Evolutionary conservation across 2,888 invertebrate species (phyloP), one percentile per base, ranked within the genome.

Genomic region (Yponomeuta evonymella): DNA sequence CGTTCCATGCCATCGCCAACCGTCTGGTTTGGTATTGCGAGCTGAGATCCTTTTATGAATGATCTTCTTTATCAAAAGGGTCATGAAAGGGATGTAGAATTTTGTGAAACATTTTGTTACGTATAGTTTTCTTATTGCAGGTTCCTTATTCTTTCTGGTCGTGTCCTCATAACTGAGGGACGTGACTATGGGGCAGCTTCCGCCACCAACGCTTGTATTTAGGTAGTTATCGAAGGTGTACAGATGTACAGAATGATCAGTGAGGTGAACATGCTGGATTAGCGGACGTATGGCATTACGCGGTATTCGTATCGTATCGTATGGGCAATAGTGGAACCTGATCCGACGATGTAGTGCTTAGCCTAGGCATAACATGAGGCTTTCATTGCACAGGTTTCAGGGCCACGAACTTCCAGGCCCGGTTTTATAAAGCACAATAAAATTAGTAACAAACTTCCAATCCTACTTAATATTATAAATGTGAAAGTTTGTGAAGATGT

Each of bases 311-410:
- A 1, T 23, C 3, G 33, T 33, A 23, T 62, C 62, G n/a, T n/a
- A 23, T 64, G 64, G 30, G 30, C 48, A 30, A 6, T 12, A 33
- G 33, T 43, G 67, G 67, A 67, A 67, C n/a, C 67, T 43, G 67
- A 67, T 67, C 15, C 8, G 36, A 6, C 43, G 33, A 36, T 43
- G 43, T 67, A 36, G 67, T 67, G 67, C 11, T 67, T 30, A 43
- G 6, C 43, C 43, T 8, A 43, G 43, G 33, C 30, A 11, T 51
- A n/a, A 10, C 68, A 29, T 43, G 9, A 43, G 70, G 71, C 43
- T 66, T 64, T 72, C 75, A 76, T 69, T 75, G 73, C 67, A 75
- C 72, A 75, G 77, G 76, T 76, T 75, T 79, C 79, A 82, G 76
- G 78, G 78, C 77, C 83, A 80, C 72, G 79, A 29, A 30, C 65